phyloP scores from a whole-genome alignment of 2,113 vertebrate species.

The Archocentrus centrarchus region DNA sequence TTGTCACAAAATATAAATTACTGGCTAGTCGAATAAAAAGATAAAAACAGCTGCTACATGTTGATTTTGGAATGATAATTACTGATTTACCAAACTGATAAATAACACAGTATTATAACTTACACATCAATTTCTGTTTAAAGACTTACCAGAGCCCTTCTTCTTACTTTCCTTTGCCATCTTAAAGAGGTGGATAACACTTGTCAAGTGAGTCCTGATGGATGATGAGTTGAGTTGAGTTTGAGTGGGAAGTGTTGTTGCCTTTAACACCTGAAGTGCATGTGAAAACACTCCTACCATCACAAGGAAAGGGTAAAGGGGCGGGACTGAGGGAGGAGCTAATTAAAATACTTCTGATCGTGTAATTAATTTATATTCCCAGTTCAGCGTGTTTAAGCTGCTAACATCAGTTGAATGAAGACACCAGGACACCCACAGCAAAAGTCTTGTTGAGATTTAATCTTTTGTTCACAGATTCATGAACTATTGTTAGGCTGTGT shows the following conservation, averaged over 20 bases:
- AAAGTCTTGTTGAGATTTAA: background rate
- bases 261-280: no score
- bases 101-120: background rate
- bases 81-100: background rate
- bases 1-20: background rate
- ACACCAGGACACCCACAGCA: background rate
- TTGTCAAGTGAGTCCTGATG: background rate
- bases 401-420: background rate
- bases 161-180: background rate
- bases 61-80: background rate
- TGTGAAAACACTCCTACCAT: background rate
- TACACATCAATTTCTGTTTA: background rate
- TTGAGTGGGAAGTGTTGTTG: no score
- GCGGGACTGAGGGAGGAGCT: conserved; percentile 17
- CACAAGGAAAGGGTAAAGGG: conserved; percentile 9
- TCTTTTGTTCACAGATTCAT: no score
- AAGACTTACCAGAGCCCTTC: conserved; percentile 41
- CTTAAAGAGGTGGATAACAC: background rate
- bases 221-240: background rate
- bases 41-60: background rate
- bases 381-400: background rate
- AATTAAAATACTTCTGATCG: background rate
- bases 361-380: background rate
- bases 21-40: background rate
- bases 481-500: background rate